Percentiles rank a stretch among this genome's conserved stretches.
phyloP scores from a whole-genome alignment of 1,140 invertebrate species.

The Bombus consobrinus region DNA sequence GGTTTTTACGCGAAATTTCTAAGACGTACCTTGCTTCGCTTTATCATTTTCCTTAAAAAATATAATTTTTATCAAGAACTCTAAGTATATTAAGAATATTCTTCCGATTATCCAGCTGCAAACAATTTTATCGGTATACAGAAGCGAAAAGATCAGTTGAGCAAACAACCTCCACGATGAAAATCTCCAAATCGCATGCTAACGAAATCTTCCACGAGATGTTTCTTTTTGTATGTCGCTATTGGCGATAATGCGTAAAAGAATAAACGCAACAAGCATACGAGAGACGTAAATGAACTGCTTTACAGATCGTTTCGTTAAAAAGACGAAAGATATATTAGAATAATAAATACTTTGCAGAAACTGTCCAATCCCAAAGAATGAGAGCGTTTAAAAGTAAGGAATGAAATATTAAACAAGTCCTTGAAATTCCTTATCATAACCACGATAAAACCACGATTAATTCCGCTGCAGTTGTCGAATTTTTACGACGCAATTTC shows the following conservation, averaged over 20 bases:
- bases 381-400: no score
- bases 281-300: no score
- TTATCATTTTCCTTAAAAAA: background rate
- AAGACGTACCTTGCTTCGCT: background rate
- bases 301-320: no score
- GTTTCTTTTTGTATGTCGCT: no score
- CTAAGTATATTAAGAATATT: background rate
- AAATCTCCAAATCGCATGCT: background rate
- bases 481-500: background rate
- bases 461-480: background rate
- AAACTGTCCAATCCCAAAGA: no score
- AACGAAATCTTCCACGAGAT: background rate
- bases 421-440: background rate
- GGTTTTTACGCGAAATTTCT: background rate
- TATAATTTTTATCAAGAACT: background rate
- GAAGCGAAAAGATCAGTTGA: background rate
- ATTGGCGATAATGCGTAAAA: background rate
- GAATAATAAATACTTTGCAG: no score
- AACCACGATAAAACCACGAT: background rate
- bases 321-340: no score
- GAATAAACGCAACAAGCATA: background rate
- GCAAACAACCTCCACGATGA: background rate
- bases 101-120: background rate
- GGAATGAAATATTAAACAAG: no score
- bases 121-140: background rate